Conservation (phyloP, 2,113 vertebrate genomes). For the Cheilinus undulatus region DNA sequence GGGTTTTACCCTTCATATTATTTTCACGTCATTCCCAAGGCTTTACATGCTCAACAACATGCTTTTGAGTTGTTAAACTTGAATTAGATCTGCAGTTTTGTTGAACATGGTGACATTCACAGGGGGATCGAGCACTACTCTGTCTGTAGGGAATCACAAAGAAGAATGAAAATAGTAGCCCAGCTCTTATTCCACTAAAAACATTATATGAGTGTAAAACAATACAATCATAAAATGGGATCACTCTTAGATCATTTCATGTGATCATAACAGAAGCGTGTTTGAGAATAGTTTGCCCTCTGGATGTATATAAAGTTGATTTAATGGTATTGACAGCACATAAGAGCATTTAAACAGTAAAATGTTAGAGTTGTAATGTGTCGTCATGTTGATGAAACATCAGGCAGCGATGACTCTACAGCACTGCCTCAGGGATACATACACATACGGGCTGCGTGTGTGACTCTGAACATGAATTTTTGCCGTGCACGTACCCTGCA, state of each 20-base stretch:
- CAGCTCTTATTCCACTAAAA: conserved; percentile 21
- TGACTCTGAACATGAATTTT: conserved; percentile 23
- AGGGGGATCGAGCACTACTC: conserved; percentile 1
- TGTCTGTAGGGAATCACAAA: conserved; percentile 7
- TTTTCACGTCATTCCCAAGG: neutral
- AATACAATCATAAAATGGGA: conserved; percentile 52
- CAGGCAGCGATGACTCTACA: conserved; percentile 57
- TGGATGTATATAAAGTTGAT: conserved; percentile 76
- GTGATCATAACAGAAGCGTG: conserved; percentile 54
- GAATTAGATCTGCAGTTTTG: conserved; percentile 7
- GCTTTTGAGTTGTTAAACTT: conserved; percentile 29
- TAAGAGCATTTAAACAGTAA: conserved; percentile 63
- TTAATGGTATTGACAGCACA: conserved; percentile 76
- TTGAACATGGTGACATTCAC: neutral
- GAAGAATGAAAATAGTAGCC: conserved; percentile 17
- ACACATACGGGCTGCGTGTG: conserved; percentile 15
- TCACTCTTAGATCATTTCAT: conserved; percentile 73
- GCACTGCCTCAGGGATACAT: conserved; percentile 66
- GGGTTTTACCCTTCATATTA: neutral
- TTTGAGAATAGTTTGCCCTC: conserved; percentile 69
- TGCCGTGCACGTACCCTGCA: conserved; percentile 13
- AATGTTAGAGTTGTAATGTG: conserved; percentile 65
- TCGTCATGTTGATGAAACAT: conserved; percentile 77
- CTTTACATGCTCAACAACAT: neutral
- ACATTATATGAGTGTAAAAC: conserved; percentile 36